Evolutionary conservation across 2,888 invertebrate species (phyloP).

Genomic region (Tachina fera): DNA sequence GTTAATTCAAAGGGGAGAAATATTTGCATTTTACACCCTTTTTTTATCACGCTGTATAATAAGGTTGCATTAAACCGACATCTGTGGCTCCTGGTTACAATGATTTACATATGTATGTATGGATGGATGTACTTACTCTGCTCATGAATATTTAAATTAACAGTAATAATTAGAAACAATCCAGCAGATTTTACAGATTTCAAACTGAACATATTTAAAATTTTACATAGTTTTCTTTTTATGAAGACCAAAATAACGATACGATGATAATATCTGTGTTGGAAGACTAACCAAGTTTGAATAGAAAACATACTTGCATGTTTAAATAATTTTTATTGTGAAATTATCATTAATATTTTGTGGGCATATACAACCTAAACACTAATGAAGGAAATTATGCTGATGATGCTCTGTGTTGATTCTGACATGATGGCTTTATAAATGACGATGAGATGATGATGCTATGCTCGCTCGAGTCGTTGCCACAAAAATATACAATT

Average conservation of each 20-base stretch:
- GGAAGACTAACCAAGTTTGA: slow-evolving; percentile 11
- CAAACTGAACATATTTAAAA: slow-evolving; percentile 34
- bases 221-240: background rate
- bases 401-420: slow-evolving; percentile 33
- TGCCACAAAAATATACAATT: slow-evolving; percentile 44
- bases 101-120: background rate
- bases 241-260: background rate
- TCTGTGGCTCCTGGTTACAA: slow-evolving; percentile 19
- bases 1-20: background rate
- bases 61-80: background rate
- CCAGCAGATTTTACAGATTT: slow-evolving; percentile 45
- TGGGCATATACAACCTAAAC: slow-evolving; percentile 31
- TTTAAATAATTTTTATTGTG: slow-evolving; percentile 47
- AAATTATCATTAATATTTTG: slow-evolving; percentile 58
- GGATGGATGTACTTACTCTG: background rate
- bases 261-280: slow-evolving; percentile 1
- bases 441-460: slow-evolving; percentile 36
- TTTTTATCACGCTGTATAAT: background rate
- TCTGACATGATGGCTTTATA: slow-evolving; percentile 32
- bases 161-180: slow-evolving; percentile 55
- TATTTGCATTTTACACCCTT: slow-evolving; percentile 34
- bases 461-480: background rate
- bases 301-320: slow-evolving; percentile 56
- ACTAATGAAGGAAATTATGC: slow-evolving; percentile 52
- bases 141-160: slow-evolving; percentile 63